Conservation (phyloP, 2,113 vertebrate genomes). For the Carollia perspicillata region DNA sequence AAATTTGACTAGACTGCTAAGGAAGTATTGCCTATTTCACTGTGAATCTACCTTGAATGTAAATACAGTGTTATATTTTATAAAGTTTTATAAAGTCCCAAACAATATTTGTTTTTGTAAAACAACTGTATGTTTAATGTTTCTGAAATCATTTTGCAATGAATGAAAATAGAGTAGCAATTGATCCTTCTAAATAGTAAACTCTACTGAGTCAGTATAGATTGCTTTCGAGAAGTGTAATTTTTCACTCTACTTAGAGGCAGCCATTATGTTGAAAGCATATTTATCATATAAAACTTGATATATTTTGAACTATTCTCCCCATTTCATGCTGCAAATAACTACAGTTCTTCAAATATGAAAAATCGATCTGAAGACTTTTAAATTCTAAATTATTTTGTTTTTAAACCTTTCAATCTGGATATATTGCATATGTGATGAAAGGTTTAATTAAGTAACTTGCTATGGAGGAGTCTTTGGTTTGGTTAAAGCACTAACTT, state of each 20-base stretch:
- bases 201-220: constrained; percentile 62
- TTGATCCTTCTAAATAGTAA: constrained; percentile 70
- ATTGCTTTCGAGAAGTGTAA: constrained; percentile 65
- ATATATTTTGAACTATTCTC: constrained; percentile 78
- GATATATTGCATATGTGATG: constrained; percentile 13
- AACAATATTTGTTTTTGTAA: constrained; percentile 82
- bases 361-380: constrained; percentile 46
- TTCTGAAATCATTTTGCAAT: constrained; percentile 74
- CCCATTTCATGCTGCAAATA: constrained; percentile 68
- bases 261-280: constrained; percentile 71
- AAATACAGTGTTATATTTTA: constrained; percentile 69
- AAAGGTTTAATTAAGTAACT: constrained; percentile 37
- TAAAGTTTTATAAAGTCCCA: constrained; percentile 67
- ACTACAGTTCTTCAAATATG: constrained; percentile 38
- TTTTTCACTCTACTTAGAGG: constrained; percentile 79
- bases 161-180: constrained; percentile 70
- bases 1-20: constrained; percentile 50
- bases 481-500: constrained; percentile 44
- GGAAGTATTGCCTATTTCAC: constrained; percentile 65
- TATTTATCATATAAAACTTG: constrained; percentile 82
- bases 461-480: constrained; percentile 47
- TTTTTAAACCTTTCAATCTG: constrained; percentile 44
- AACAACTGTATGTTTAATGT: constrained; percentile 65
- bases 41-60: constrained; percentile 65
- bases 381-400: constrained; percentile 44